Base-by-base conservation (phyloP, 2,888 invertebrate species). In the Phaedon cochleariae region DNA sequence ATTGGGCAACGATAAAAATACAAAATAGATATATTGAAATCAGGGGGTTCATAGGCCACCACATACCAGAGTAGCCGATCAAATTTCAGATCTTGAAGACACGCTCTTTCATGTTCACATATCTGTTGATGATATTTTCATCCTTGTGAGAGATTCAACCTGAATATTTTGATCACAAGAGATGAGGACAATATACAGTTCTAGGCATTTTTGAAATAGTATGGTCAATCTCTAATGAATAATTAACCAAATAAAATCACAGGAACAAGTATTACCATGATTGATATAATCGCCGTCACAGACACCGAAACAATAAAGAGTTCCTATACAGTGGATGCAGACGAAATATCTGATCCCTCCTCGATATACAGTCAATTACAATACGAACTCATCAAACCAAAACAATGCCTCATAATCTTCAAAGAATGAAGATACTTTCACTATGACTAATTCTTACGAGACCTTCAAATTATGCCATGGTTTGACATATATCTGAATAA, bases 101-200 rank as follows among this genome's bases (percentile, higher is more conserved):
- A 10, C 10, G 3, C 7, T 53, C 3, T 9, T 10, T 2, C 9
- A 10, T 2, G 17, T 53, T 22, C 3, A 4, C 2, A 1, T 22
- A 26, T 3, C n/a, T 31, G 45, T 45, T 2, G 58, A 58, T 58
- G 45, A 58, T 20, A 41, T 57, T 9, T n/a, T n/a, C n/a, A 22
- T 45, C 17, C 15, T 41, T 9, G 21, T 41, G 12, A 45, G 45
- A 12, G 58, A 58, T 22, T 58, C 1, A 58, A 58, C 5, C n/a
- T 58, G 6, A 21, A 46, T 58, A 6, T 17, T 10, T 12, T 45
- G 9, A 41, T 41, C 41, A 20, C 1, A 2, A 17, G 0, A 7
- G 17, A 48, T 2, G 5, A 53, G n/a, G 22, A 31, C 12, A 53
- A 2, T 22, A 22, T 1, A 9, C 10, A 29, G 9, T 53, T 22